A percentile compares a stretch with the other conserved stretches of the same genome.
phyloP scores from a whole-genome alignment of 2,888 invertebrate species.

The Phrixothrix hirtus region DNA sequence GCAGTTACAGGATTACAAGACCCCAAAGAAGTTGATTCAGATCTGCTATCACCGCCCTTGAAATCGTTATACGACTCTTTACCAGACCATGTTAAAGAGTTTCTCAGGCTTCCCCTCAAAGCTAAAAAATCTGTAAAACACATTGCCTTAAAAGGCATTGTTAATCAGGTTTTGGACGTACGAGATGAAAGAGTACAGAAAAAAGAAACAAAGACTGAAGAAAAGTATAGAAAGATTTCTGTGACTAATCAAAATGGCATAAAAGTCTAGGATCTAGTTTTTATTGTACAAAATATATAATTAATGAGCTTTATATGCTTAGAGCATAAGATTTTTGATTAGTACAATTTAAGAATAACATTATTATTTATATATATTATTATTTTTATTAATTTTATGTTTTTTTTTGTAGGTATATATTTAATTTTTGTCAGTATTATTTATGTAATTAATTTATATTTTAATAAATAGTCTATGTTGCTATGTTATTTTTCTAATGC shows the following conservation, averaged over 20 bases:
- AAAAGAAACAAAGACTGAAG: constrained; percentile 16
- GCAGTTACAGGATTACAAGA: constrained; percentile 66
- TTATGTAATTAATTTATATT: no score
- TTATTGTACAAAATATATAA: no score
- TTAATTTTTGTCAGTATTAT: no score
- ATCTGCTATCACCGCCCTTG: constrained; percentile 71
- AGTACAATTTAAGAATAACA: no score
- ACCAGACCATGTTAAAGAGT: constrained; percentile 57
- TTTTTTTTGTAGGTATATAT: no score
- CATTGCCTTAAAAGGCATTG: constrained; percentile 38
- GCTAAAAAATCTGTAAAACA: constrained; percentile 26
- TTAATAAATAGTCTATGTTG: no score
- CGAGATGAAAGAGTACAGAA: constrained; percentile 38
- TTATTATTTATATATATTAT: no score
- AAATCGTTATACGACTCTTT: constrained; percentile 60
- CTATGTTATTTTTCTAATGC: no score
- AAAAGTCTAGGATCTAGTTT: no score
- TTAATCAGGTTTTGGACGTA: constrained; percentile 43
- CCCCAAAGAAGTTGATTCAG: constrained; percentile 66
- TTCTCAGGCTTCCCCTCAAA: constrained; percentile 46
- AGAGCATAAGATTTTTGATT: no score
- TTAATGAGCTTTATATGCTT: no score
- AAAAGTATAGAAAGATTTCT: constrained; percentile 9
- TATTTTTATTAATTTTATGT: no score
- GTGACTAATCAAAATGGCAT: background rate